A percentile compares a stretch with the other conserved stretches of the same genome.
Evolutionary conservation across 2,888 invertebrate species (phyloP).

Genomic region (Heliconius erato): DNA sequence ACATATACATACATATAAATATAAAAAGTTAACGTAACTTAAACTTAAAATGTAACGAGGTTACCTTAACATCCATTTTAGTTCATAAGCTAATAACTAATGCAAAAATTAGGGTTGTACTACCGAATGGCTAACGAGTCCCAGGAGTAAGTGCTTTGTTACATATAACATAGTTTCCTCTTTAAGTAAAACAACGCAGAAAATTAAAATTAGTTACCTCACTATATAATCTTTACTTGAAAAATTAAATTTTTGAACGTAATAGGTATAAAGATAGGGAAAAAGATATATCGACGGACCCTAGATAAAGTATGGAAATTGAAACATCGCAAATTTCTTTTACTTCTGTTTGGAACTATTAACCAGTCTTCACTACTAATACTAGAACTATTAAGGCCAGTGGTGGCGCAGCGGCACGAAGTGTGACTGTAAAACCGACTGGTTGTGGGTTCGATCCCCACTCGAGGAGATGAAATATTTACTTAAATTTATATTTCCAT

Average conservation of each 20-base stretch:
- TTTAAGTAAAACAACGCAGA: not conserved
- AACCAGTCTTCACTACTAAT: too few species aligned
- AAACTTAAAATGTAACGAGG: not conserved
- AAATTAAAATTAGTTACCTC: not conserved
- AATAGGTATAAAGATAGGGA: too few species aligned
- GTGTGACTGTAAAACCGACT: too few species aligned
- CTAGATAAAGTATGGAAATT: too few species aligned
- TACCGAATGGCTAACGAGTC: conserved; percentile 23
- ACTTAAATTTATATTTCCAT: too few species aligned
- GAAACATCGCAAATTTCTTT: too few species aligned
- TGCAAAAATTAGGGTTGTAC: conserved; percentile 12
- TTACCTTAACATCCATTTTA: not conserved
- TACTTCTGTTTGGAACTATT: too few species aligned
- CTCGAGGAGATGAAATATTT: too few species aligned
- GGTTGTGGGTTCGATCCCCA: too few species aligned
- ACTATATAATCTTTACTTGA: not conserved
- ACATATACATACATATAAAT: not conserved
- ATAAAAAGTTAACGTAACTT: not conserved
- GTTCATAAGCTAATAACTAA: conserved; percentile 16
- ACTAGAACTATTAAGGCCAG: too few species aligned
- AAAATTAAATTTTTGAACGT: not conserved
- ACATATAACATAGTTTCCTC: conserved; percentile 1
- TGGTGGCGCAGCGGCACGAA: too few species aligned
- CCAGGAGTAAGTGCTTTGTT: conserved; percentile 17
- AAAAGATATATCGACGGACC: too few species aligned